Conservation (phyloP, 2,888 invertebrate species). For the Fragum sueziense region DNA sequence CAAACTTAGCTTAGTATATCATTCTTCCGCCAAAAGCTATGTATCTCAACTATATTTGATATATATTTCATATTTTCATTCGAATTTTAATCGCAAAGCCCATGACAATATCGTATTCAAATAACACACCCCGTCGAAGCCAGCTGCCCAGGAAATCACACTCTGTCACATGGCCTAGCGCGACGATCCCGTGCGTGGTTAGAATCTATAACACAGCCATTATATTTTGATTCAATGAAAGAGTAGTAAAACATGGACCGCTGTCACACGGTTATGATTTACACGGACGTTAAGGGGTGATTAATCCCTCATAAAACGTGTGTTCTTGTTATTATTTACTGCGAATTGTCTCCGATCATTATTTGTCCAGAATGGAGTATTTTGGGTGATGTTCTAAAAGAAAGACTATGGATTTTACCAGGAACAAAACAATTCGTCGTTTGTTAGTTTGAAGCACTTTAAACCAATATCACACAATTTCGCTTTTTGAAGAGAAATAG, state of each 20-base stretch:
- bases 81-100: no score
- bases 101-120: no score
- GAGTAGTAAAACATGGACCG: slow-evolving; percentile 34
- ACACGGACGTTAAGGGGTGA: slow-evolving; percentile 25
- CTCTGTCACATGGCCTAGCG: slow-evolving; percentile 4
- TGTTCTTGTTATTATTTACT: slow-evolving; percentile 18
- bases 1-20: no score
- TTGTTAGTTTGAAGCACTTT: no score
- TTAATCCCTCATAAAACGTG: slow-evolving; percentile 28
- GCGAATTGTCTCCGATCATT: slow-evolving; percentile 7
- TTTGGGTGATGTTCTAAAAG: no score
- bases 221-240: slow-evolving; percentile 46
- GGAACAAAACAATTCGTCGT: no score
- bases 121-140: neutral
- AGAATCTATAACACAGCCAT: slow-evolving; percentile 8
- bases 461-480: no score
- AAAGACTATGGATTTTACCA: no score
- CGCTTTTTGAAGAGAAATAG: no score
- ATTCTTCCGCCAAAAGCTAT: no score
- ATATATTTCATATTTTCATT: no score
- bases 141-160: slow-evolving; percentile 3
- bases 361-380: neutral
- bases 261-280: slow-evolving; percentile 43
- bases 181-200: slow-evolving; percentile 4
- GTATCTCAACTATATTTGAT: no score